Conservation (phyloP, 2,888 invertebrate species). For the Stratiomys singularior region DNA sequence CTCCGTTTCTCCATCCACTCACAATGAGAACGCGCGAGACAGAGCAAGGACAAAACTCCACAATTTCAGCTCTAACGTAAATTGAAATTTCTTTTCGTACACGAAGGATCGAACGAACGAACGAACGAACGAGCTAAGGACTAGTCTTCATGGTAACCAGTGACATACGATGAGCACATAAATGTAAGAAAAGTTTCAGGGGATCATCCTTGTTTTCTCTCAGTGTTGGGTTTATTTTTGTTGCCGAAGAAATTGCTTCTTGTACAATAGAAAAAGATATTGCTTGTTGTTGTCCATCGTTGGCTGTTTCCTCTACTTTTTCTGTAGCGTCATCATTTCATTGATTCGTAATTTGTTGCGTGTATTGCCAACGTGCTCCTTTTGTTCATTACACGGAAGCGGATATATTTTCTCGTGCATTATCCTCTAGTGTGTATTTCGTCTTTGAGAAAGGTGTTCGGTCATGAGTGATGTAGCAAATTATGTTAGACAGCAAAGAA, state of each 20-base stretch:
- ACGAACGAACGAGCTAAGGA: too few relatives aligned
- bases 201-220: conserved; percentile 3
- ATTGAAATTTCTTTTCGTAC: conserved; percentile 39
- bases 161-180: neutral
- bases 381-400: conserved; percentile 35
- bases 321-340: conserved; percentile 38
- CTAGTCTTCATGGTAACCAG: neutral
- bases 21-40: neutral
- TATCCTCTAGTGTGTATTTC: conserved; percentile 12
- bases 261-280: conserved; percentile 14
- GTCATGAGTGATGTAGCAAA: conserved; percentile 38
- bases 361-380: neutral
- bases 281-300: conserved; percentile 20
- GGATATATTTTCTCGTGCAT: conserved; percentile 6
- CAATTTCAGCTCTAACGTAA: conserved; percentile 23
- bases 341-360: conserved; percentile 44
- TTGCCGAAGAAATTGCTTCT: conserved; percentile 8
- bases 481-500: conserved; percentile 2
- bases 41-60: conserved; percentile 6
- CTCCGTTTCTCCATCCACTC: neutral
- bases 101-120: neutral
- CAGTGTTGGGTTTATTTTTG: neutral
- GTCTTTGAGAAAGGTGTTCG: conserved; percentile 25
- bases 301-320: conserved; percentile 9
- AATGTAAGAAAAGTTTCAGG: neutral